Base-by-base conservation (phyloP, 2,797 vertebrate genomes). In the Halcyon badia region DNA sequence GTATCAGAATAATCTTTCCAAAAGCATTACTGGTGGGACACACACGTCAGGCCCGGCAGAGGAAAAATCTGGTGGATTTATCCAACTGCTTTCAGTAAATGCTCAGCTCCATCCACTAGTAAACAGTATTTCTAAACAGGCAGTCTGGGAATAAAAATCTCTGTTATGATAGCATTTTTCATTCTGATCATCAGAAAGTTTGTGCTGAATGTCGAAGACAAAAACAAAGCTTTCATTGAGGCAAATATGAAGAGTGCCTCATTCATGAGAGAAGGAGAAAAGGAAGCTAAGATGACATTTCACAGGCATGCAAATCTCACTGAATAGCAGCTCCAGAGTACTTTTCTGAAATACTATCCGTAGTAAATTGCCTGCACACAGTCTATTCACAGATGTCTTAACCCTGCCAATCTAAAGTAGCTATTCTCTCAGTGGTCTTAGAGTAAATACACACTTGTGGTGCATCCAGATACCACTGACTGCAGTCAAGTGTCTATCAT, bases 181-280 rank as follows among this genome's bases (percentile, higher is more conserved):
- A 72, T 68, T 85, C 61, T 57, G 22, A 65, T 65, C 42, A 49
- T 41, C 82, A 56, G n/a, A 78, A 92, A 86, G 37, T 89, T 94
- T 48, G 37, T 69, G 64, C 77, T 82, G 77, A 76, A 51, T 14
- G 60, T 21, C 25, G 51, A 64, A 73, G 69, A 65, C 30, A 58
- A 30, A 83, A 94, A 97, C 97, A 97, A 97, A 96, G 96, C 72
- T 54, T 75, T 72, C 87, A 96, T 96, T 97, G 96, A 97, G 82
- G 60, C 46, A 17, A 39, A 33, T 20, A 44, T 3, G 70, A 73
- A 94, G 92, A 90, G 90, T 17, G 95, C 86, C 81, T 51, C 92
- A 92, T 96, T 97, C 95, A 94, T 37, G 71, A 72, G 62, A 82
- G 60, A 41, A 54, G 48, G 51, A 58, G 56, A 60, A 77, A 85